These are phyloP conservation scores for Meganola albula DNA, from an alignment of 2,888 invertebrate species.

Conservation along the genomic window DNA sequence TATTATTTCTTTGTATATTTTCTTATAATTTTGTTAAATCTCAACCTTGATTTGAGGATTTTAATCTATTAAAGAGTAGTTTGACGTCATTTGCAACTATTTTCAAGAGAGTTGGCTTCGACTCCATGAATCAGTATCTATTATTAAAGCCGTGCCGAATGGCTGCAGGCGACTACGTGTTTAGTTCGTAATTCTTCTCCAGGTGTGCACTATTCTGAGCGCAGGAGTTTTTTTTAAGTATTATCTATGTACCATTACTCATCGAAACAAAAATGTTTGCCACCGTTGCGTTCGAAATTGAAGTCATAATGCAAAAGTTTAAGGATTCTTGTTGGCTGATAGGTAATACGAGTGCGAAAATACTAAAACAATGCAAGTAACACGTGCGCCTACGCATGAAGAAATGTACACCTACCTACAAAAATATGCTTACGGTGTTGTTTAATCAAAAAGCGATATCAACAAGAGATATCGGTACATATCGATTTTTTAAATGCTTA, in stretches of 20 bases:
- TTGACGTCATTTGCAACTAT: constrained; percentile 64
- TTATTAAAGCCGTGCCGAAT: constrained; percentile 52
- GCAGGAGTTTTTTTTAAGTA: constrained; percentile 15
- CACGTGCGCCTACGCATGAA: too few relatives aligned
- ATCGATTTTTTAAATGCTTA: too few relatives aligned
- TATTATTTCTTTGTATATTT: constrained; percentile 17
- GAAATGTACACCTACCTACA: too few relatives aligned
- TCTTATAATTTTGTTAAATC: constrained; percentile 31
- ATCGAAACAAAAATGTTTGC: constrained; percentile 38
- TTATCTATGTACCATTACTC: constrained; percentile 22
- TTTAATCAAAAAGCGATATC: too few relatives aligned
- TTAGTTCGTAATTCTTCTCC: constrained; percentile 36
- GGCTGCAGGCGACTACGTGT: constrained; percentile 45
- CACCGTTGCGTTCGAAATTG: constrained; percentile 43
- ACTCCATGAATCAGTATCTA: constrained; percentile 65
- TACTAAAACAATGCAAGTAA: too few relatives aligned
- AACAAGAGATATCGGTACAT: too few relatives aligned
- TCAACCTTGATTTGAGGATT: constrained; percentile 36
- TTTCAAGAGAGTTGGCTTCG: constrained; percentile 45
- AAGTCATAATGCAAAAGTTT: constrained; percentile 41
- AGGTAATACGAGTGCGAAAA: too few relatives aligned
- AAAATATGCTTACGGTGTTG: too few relatives aligned
- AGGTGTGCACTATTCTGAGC: constrained; percentile 37
- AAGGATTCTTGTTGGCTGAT: constrained; percentile 28
- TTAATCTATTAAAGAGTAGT: constrained; percentile 47